Evolutionary conservation across 2,113 vertebrate genomes (phyloP).

Genomic region (Hiodon alosoides): DNA sequence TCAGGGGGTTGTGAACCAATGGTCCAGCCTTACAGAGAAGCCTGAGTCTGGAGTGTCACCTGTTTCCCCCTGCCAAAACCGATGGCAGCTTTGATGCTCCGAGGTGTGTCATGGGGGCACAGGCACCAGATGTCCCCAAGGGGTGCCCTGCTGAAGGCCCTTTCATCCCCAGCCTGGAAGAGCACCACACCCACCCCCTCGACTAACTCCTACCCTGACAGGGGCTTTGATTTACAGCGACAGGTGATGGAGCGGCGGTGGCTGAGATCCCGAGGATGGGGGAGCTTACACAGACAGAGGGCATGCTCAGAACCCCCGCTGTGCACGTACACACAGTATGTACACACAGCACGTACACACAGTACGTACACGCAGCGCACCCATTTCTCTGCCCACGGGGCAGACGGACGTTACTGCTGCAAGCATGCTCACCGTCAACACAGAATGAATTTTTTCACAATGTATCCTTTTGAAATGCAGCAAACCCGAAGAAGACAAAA

Average conservation of each 20-base stretch:
- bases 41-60: constrained; percentile 36
- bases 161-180: constrained; percentile 64
- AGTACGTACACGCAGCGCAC: no score
- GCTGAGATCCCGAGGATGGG: background rate
- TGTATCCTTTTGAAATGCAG: background rate
- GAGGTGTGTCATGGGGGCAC: constrained; percentile 31
- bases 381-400: background rate
- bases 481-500: background rate
- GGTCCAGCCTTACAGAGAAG: no score
- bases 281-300: background rate
- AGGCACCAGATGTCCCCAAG: constrained; percentile 48
- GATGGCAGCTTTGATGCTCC: constrained; percentile 58
- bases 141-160: constrained; percentile 40
- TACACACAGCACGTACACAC: no score
- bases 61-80: constrained; percentile 53
- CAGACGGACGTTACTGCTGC: background rate
- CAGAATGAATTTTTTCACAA: background rate
- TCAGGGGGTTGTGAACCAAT: no score
- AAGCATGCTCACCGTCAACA: background rate
- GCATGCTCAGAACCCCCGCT: background rate
- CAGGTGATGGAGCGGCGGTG: constrained; percentile 54
- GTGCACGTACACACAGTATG: no score
- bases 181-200: constrained; percentile 15
- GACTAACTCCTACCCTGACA: background rate
- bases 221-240: constrained; percentile 52